A percentile compares a stretch with the other conserved stretches of the same genome.
phyloP scores from a whole-genome alignment of 2,888 invertebrate species.

The Mermis nigrescens region DNA sequence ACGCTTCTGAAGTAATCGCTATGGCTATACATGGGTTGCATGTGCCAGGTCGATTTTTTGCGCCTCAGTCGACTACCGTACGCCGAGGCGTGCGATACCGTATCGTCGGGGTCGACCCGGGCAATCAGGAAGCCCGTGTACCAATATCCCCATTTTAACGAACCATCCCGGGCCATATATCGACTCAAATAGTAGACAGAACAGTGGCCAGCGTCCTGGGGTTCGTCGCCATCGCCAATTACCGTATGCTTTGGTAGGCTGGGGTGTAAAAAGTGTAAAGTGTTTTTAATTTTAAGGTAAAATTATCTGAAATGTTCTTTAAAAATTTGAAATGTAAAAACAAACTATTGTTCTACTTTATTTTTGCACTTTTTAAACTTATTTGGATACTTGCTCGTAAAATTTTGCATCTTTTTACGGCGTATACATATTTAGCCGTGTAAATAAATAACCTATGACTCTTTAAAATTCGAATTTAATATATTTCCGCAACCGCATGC shows the following conservation, averaged over 20 bases:
- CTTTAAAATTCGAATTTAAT: too few relatives aligned
- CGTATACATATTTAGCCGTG: too few relatives aligned
- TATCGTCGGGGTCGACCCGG: slow-evolving; percentile 24
- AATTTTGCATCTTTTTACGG: too few relatives aligned
- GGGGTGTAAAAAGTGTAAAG: too few relatives aligned
- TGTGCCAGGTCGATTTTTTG: slow-evolving; percentile 14
- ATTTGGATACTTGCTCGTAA: too few relatives aligned
- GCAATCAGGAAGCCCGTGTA: slow-evolving; percentile 31
- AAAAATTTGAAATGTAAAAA: too few relatives aligned
- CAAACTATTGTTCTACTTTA: too few relatives aligned
- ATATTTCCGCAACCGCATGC: too few relatives aligned
- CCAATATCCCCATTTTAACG: slow-evolving; percentile 20
- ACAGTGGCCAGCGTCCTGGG: slow-evolving; percentile 20
- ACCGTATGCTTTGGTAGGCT: slow-evolving; percentile 21
- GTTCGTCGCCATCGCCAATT: slow-evolving; percentile 23
- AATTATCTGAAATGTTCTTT: too few relatives aligned
- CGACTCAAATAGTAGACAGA: slow-evolving; percentile 19
- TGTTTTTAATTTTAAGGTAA: too few relatives aligned
- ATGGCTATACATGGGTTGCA: slow-evolving; percentile 26
- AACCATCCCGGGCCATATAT: slow-evolving; percentile 22
- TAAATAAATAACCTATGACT: too few relatives aligned
- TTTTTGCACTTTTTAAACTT: too few relatives aligned
- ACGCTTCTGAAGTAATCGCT: slow-evolving; percentile 27
- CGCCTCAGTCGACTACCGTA: not conserved
- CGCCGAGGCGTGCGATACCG: not conserved